phyloP scores from a whole-genome alignment of 2,888 invertebrate genomes.

The Myathropa florea region DNA sequence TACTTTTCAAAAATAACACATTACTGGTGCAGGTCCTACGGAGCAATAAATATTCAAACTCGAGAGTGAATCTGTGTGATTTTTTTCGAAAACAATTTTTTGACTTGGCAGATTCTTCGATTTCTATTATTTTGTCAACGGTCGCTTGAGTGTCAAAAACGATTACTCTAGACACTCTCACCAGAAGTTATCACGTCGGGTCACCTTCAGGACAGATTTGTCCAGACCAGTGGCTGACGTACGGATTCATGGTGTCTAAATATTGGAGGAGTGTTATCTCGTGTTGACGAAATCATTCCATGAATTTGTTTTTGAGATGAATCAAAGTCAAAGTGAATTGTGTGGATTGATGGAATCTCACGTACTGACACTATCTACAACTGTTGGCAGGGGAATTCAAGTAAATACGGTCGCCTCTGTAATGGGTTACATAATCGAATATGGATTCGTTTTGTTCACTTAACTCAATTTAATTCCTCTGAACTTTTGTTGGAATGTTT shows the following conservation, averaged over 20 bases:
- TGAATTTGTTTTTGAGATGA: neutral
- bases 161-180: neutral
- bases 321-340: neutral
- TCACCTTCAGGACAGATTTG: neutral
- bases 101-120: neutral
- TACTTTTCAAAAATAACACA: slow-evolving; percentile 13
- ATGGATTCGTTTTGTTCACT: neutral
- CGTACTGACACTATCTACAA: neutral
- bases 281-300: neutral
- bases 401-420: neutral
- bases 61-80: neutral
- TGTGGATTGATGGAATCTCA: neutral
- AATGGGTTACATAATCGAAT: neutral
- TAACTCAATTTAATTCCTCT: too few relatives aligned
- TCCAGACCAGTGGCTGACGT: neutral
- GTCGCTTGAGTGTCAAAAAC: neutral
- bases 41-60: neutral
- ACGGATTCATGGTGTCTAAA: neutral
- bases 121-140: neutral
- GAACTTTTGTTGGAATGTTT: too few relatives aligned
- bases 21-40: neutral
- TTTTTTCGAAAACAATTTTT: neutral
- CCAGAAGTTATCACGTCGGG: neutral
- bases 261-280: neutral
- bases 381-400: neutral